phyloP scores from a whole-genome alignment of 1,140 invertebrate genomes.

The Aculops lycopersici region DNA sequence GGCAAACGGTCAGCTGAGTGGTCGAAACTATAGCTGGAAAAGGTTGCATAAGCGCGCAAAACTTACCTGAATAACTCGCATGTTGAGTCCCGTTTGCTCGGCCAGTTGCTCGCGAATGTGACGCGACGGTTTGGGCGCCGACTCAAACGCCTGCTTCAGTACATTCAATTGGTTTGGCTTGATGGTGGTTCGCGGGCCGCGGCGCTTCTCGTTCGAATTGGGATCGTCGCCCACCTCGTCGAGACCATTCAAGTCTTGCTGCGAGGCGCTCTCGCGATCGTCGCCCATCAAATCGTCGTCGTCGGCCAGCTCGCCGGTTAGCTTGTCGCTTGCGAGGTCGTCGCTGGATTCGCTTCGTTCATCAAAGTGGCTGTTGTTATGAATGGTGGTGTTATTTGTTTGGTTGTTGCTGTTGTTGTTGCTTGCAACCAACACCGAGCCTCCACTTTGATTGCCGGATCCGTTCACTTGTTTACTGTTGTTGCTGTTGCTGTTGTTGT shows the following conservation, averaged over 20 bases:
- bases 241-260: too few species aligned
- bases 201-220: constrained; percentile 10
- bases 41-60: too few species aligned
- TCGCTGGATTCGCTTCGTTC: not conserved
- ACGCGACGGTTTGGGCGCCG: constrained; percentile 88
- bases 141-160: constrained; percentile 79
- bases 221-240: too few species aligned
- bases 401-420: not conserved
- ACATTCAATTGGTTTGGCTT: constrained; percentile 94
- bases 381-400: not conserved
- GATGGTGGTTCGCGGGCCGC: constrained; percentile 88
- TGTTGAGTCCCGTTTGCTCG: constrained; percentile 88
- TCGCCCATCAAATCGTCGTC: not conserved
- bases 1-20: too few species aligned
- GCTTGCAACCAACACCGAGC: not conserved
- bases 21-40: too few species aligned
- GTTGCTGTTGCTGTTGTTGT: not conserved
- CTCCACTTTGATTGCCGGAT: not conserved
- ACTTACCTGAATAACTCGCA: constrained; percentile 95
- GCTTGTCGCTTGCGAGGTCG: not conserved
- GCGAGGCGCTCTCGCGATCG: too few species aligned
- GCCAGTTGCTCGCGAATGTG: constrained; percentile 95
- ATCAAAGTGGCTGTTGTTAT: not conserved
- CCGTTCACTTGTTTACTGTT: not conserved
- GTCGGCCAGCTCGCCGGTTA: not conserved